Conservation (phyloP, 2,113 vertebrate species). For the Petroica traversi region DNA sequence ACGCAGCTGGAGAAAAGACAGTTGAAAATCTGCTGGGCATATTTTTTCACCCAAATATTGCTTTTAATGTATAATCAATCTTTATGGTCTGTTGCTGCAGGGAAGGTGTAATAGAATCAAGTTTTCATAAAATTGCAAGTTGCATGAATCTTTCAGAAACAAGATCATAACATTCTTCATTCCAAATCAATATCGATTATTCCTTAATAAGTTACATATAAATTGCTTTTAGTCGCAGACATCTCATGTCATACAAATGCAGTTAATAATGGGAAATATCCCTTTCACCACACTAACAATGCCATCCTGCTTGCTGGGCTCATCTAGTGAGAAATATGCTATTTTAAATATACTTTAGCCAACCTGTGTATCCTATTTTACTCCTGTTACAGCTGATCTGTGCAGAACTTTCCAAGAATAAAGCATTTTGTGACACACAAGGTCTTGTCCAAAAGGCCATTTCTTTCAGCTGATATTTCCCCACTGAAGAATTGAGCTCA, state of each 20-base stretch:
- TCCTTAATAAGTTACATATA: conserved; percentile 43
- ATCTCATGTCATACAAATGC: conserved; percentile 16
- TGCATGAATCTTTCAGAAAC: conserved; percentile 26
- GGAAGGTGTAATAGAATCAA: conserved; percentile 48
- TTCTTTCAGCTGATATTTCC: not conserved
- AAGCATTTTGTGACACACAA: not conserved
- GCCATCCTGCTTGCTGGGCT: not conserved
- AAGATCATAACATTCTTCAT: conserved; percentile 9
- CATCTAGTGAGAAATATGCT: not conserved
- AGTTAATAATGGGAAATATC: conserved; percentile 28
- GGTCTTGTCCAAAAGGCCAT: not conserved
- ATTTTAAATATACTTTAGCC: not conserved
- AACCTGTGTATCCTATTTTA: not conserved
- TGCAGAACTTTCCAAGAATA: not conserved
- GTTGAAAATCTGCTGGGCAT: not conserved
- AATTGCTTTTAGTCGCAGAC: conserved; percentile 48
- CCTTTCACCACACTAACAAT: not conserved
- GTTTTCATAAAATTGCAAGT: conserved; percentile 22
- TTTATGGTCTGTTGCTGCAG: conserved; percentile 30
- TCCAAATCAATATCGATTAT: conserved; percentile 25
- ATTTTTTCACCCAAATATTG: conserved; percentile 3
- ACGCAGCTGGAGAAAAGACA: not conserved
- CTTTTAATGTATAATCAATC: conserved; percentile 60
- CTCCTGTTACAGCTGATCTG: not conserved
- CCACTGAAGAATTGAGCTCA: not conserved